Evolutionary conservation across 2,888 invertebrate species (phyloP).

Genomic region (Agonum fuliginosum): DNA sequence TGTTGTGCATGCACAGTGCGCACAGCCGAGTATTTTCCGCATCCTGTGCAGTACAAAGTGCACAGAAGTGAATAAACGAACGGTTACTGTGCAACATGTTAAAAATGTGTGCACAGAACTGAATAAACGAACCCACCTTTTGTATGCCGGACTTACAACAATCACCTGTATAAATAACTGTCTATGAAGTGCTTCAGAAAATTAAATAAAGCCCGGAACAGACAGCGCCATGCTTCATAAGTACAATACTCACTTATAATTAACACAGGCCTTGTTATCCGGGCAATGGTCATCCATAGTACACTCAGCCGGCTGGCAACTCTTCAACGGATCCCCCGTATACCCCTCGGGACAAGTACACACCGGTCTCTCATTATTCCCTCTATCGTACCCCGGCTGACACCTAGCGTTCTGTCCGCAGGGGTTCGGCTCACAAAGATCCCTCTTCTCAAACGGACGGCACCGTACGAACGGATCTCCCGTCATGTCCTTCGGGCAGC

Average conservation of each 20-base stretch:
- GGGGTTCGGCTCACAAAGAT: constrained; percentile 91
- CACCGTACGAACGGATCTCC: constrained; percentile 90
- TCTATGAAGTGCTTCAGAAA: too few relatives aligned
- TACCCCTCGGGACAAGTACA: constrained; percentile 88
- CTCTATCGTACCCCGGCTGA: constrained; percentile 88
- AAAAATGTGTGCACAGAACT: too few relatives aligned
- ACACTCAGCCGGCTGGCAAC: constrained; percentile 88
- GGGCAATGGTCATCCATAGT: constrained; percentile 84
- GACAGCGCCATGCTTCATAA: neutral
- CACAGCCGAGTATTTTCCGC: too few relatives aligned
- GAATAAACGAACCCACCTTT: too few relatives aligned
- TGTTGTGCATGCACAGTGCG: too few relatives aligned
- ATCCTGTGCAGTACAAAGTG: too few relatives aligned
- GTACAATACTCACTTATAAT: constrained; percentile 79
- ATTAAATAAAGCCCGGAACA: too few relatives aligned
- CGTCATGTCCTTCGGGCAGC: constrained; percentile 90
- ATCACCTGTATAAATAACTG: too few relatives aligned
- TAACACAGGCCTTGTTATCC: constrained; percentile 85
- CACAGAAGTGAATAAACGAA: too few relatives aligned
- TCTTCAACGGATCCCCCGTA: constrained; percentile 83
- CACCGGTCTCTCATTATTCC: constrained; percentile 88
- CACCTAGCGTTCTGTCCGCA: constrained; percentile 88
- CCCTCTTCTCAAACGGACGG: constrained; percentile 87
- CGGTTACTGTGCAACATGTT: too few relatives aligned
- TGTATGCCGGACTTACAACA: too few relatives aligned